These are phyloP conservation scores for Lepidonotus clava DNA, from an alignment of 2,888 invertebrate genomes.

Conservation along the genomic window DNA sequence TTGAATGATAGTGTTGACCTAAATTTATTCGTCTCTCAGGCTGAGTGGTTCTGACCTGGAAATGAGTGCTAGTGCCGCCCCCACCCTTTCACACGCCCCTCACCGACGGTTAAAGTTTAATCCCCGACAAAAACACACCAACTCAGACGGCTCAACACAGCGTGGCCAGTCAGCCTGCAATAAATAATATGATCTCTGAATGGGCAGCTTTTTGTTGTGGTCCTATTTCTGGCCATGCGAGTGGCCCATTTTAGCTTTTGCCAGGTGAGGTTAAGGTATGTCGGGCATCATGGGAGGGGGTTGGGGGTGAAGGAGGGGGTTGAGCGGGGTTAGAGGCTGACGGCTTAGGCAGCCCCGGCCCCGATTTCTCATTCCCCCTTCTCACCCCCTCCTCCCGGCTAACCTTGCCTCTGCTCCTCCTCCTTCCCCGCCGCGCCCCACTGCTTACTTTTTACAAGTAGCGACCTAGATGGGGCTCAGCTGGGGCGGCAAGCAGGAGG, in stretches of 20 bases:
- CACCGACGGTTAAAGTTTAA: not conserved
- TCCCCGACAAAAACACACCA: not conserved
- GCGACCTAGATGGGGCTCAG: constrained; percentile 16
- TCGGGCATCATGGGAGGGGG: not conserved
- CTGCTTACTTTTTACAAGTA: constrained; percentile 6
- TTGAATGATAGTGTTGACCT: too few species aligned
- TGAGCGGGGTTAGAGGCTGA: not conserved
- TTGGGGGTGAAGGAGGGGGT: not conserved
- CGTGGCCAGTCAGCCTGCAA: constrained; percentile 8
- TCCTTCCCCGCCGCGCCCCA: not conserved
- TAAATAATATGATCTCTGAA: not conserved
- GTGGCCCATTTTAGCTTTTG: not conserved
- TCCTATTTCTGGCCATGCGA: constrained; percentile 8
- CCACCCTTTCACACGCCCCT: not conserved
- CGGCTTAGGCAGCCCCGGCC: not conserved
- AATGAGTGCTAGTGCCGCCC: too few species aligned
- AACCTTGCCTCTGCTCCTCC: not conserved
- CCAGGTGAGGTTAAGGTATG: not conserved
- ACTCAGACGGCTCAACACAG: not conserved
- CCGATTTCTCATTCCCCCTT: not conserved
- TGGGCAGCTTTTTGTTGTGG: not conserved
- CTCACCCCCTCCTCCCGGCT: not conserved
- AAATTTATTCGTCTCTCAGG: too few species aligned
- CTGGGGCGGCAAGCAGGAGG: not conserved
- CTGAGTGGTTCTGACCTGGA: too few species aligned